Evolutionary conservation across 2,888 invertebrate species (phyloP).

Genomic region (Mythimna pallens): DNA sequence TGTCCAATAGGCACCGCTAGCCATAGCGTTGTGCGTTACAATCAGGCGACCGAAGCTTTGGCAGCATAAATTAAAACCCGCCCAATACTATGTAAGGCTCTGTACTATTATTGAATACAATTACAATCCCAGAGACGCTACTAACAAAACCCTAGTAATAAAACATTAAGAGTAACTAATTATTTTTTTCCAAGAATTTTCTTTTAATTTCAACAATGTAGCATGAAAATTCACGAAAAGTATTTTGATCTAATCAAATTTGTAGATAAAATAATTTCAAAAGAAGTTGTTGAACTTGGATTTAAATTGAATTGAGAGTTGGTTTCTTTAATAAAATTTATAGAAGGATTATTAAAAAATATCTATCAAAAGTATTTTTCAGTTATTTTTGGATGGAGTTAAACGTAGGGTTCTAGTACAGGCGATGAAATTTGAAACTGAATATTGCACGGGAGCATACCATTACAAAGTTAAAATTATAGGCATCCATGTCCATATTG

Average conservation of each 20-base stretch:
- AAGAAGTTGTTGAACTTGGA: conserved; percentile 58
- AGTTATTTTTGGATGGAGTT: conserved; percentile 60
- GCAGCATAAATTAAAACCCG: background rate
- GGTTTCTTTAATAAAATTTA: conserved; percentile 66
- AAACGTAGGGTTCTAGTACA: conserved; percentile 35
- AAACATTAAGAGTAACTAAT: background rate
- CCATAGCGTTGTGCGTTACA: no score
- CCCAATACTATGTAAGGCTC: background rate
- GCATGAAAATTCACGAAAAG: conserved; percentile 37
- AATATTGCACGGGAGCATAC: no score
- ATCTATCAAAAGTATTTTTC: conserved; percentile 61
- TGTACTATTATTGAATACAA: background rate
- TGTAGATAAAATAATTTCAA: conserved; percentile 32
- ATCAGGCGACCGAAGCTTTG: no score
- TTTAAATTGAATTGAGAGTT: conserved; percentile 63
- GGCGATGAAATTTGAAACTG: conserved; percentile 23
- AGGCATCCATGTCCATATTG: no score
- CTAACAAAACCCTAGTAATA: background rate
- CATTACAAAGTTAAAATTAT: no score
- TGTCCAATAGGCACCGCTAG: no score
- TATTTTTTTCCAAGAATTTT: background rate
- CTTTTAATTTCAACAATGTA: conserved; percentile 13
- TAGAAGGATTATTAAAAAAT: conserved; percentile 69
- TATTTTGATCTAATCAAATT: conserved; percentile 66
- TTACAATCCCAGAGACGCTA: background rate